Evolutionary conservation across 2,113 vertebrate species (phyloP), one percentile per base, ranked within the genome.

Genomic region (Chloroceryle aenea): DNA sequence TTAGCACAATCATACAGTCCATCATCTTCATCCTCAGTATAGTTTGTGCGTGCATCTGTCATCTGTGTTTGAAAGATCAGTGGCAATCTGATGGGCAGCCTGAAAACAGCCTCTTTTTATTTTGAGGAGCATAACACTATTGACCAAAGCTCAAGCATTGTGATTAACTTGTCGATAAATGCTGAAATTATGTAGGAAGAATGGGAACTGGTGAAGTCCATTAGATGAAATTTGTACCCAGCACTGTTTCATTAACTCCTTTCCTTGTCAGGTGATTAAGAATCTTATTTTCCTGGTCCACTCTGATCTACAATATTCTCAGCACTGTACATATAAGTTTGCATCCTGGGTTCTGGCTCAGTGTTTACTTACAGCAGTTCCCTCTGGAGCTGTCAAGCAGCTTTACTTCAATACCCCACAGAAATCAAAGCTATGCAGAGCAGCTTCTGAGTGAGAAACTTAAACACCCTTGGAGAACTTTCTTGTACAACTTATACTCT

Each of bases 401-500:
- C 42, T 71, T 84, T 59, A 32, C 40, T 71, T 5, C 17, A 53
- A 12, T 3, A 62, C 30, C 36, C 59, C 48, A 36, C 14, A 62
- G 58, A 84, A 90, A 40, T 63, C 76, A 69, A 80, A 90, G 34
- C 45, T 52, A 26, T 0, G 0, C 21, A 32, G 36, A 64, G 42
- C 30, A 66, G 16, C 16, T 4, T 22, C 66, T n/a, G 27, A 58
- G 34, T 0, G 4, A 80, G 63, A 38, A 74, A 19, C 14, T n/a
- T 58, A 68, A 69, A 48, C 27, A 56, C 4, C 25, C 29, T 1
- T 0, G 1, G 13, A 77, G 22, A 36, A 53, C 29, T 45, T 45
- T 58, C n/a, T 79, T 62, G 8, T 22, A 27, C 9, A 29, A 21
- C 7, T 73, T 85, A 16, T 50, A 4, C 11, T 29, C 8, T 21